A percentile compares a stretch with the other conserved stretches of the same genome.
phyloP scores from a whole-genome alignment of 2,888 invertebrate species.

The Lissonota sp. region DNA sequence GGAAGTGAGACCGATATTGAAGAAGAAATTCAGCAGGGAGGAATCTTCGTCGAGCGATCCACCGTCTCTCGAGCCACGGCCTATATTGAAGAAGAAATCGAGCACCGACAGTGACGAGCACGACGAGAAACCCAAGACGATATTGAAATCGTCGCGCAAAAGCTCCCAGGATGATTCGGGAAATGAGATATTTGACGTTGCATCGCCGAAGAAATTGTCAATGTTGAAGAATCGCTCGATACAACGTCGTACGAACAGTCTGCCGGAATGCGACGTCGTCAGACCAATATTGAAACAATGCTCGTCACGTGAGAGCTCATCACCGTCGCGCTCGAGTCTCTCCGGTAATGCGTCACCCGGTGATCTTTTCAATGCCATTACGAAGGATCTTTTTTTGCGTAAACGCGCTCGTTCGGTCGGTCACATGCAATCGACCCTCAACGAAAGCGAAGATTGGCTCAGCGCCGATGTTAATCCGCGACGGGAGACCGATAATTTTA shows the following conservation, averaged over 20 bases:
- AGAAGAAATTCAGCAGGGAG: constrained; percentile 92
- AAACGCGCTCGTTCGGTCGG: constrained; percentile 80
- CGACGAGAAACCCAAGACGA: constrained; percentile 90
- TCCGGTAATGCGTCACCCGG: constrained; percentile 83
- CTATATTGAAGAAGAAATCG: constrained; percentile 95
- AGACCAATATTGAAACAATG: constrained; percentile 89
- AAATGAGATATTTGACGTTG: constrained; percentile 85
- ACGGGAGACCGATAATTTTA: constrained; percentile 28
- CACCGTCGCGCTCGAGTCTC: constrained; percentile 88
- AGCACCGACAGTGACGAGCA: constrained; percentile 90
- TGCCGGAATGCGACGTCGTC: constrained; percentile 84
- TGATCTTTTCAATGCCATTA: constrained; percentile 84
- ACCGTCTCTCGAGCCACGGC: constrained; percentile 84
- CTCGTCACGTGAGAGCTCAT: constrained; percentile 86
- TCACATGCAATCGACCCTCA: constrained; percentile 73
- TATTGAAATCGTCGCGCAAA: constrained; percentile 90
- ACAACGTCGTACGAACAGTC: constrained; percentile 86
- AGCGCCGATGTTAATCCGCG: constrained; percentile 38
- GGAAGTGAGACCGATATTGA: constrained; percentile 91
- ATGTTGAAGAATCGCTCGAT: constrained; percentile 86
- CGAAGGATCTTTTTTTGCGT: constrained; percentile 81
- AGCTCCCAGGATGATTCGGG: constrained; percentile 87
- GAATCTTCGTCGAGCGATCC: constrained; percentile 83
- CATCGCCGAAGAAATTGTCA: constrained; percentile 86
- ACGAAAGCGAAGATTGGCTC: constrained; percentile 56